Conservation (phyloP, 2,113 vertebrate species). For the Thryonomys swinderianus region DNA sequence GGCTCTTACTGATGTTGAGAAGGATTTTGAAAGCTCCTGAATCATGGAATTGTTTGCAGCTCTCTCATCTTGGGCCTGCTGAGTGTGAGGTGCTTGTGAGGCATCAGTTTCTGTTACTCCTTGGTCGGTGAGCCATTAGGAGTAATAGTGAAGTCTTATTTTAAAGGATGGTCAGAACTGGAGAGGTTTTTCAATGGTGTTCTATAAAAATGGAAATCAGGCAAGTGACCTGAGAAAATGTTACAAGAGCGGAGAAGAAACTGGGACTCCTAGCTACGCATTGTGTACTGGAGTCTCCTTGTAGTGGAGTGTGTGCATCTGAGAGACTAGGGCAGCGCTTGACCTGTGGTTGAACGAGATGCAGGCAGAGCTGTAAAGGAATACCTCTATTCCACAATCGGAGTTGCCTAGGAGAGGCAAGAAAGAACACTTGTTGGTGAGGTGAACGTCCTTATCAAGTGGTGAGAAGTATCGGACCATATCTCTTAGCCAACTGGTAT, state of each 20-base stretch:
- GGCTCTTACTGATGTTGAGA: neutral
- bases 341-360: neutral
- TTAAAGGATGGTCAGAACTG: neutral
- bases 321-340: neutral
- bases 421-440: neutral
- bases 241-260: constrained; percentile 6
- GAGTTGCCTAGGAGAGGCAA: neutral
- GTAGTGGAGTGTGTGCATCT: neutral
- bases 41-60: neutral
- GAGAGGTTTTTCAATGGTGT: neutral
- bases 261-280: neutral
- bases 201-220: constrained; percentile 36
- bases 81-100: neutral
- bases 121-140: neutral
- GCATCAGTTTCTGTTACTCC: neutral
- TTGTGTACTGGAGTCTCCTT: neutral
- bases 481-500: neutral
- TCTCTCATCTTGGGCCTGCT: neutral
- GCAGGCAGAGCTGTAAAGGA: neutral
- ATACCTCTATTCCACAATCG: neutral
- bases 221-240: neutral
- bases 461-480: neutral
- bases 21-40: neutral
- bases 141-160: neutral
- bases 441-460: neutral